phyloP scores from a whole-genome alignment of 2,113 vertebrate species.

The Serinus canaria region DNA sequence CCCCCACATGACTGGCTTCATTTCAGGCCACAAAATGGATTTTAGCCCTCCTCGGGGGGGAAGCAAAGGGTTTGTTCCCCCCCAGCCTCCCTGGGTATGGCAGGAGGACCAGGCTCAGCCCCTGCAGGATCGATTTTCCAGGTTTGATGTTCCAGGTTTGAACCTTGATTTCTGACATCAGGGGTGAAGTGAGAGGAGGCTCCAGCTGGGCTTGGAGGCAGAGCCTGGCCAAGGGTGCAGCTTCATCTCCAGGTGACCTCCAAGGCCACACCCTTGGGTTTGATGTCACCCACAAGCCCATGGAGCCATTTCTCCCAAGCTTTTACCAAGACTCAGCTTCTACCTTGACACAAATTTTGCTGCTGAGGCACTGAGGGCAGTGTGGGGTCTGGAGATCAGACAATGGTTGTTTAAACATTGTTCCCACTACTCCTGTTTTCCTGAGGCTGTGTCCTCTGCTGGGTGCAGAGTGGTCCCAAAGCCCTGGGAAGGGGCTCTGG shows the following conservation, averaged over 20 bases:
- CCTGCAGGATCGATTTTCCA: too few relatives aligned
- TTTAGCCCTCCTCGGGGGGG: not conserved
- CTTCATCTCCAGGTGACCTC: not conserved
- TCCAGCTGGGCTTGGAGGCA: not conserved
- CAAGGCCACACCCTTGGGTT: not conserved
- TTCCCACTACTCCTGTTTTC: not conserved
- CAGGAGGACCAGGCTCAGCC: not conserved
- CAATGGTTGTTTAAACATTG: not conserved
- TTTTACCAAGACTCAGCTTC: not conserved
- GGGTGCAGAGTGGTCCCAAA: not conserved
- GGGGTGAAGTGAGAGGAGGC: not conserved
- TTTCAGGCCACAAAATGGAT: not conserved
- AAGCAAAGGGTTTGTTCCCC: not conserved
- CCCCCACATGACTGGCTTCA: not conserved
- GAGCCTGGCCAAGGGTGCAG: not conserved
- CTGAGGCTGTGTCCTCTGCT: not conserved
- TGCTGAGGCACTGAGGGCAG: not conserved
- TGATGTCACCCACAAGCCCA: not conserved
- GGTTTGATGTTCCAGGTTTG: not conserved
- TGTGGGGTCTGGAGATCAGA: not conserved
- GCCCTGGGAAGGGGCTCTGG: not conserved
- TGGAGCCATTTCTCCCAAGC: not conserved
- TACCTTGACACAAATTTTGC: not conserved
- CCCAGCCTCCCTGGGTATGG: not conserved
- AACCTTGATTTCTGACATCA: accelerated